Conservation (phyloP, 2,888 invertebrate species). For the Esperia sulphurella region DNA sequence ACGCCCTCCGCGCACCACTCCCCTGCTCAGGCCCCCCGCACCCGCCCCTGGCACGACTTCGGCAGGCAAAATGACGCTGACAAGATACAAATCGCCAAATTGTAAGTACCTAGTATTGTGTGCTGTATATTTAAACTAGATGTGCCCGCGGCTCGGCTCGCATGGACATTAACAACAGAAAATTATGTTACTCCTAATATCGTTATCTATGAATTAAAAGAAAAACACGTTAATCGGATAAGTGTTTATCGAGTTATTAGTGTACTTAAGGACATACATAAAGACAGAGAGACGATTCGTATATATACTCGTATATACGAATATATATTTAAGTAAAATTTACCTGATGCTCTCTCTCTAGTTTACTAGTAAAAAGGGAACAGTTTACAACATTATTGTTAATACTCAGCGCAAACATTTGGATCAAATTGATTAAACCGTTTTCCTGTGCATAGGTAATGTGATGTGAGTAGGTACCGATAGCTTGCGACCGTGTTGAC, state of each 20-base stretch:
- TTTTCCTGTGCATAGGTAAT: constrained; percentile 49
- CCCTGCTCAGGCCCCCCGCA: constrained; percentile 82
- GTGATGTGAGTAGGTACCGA: constrained; percentile 44
- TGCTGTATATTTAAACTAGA: background rate
- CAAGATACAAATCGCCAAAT: constrained; percentile 98
- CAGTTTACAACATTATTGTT: constrained; percentile 28
- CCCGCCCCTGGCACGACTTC: constrained; percentile 96
- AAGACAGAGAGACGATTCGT: too few species aligned
- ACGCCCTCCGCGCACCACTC: constrained; percentile 82
- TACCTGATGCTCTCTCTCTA: too few species aligned
- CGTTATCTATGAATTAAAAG: too few species aligned
- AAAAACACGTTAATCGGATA: too few species aligned
- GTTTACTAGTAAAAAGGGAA: constrained; percentile 22
- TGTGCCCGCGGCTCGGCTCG: too few species aligned
- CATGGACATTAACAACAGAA: too few species aligned
- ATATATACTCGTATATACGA: too few species aligned
- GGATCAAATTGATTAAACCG: constrained; percentile 48
- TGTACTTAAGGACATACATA: too few species aligned
- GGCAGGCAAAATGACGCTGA: constrained; percentile 96
- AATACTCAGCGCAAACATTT: constrained; percentile 39
- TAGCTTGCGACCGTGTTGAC: constrained; percentile 47
- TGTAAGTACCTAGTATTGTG: constrained; percentile 83
- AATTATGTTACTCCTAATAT: too few species aligned
- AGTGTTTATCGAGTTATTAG: too few species aligned
- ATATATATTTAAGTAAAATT: too few species aligned